Evolutionary conservation across 2,888 invertebrate species (phyloP).

Genomic region (Epiblema foenella): DNA sequence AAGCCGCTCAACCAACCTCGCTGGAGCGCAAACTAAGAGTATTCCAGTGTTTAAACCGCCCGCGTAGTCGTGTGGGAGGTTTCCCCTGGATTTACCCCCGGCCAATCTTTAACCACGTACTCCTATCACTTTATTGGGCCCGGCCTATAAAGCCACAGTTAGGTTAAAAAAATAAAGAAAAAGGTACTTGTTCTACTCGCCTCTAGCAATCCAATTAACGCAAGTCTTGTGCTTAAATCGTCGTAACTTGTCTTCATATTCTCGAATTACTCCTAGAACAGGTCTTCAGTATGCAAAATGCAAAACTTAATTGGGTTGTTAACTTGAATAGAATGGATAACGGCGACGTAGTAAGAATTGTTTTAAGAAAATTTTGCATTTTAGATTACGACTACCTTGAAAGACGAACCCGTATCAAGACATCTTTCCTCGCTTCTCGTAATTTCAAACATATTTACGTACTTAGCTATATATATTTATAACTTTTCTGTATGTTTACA

Average conservation of each 20-base stretch:
- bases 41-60: too few species aligned
- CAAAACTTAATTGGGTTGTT: constrained; percentile 10
- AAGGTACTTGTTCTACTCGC: background rate
- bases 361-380: constrained; percentile 5
- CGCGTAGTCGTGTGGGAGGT: too few species aligned
- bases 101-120: too few species aligned
- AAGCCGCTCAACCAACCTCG: too few species aligned
- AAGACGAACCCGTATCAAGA: background rate
- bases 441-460: background rate
- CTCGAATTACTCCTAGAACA: background rate
- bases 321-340: constrained; percentile 23
- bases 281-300: constrained; percentile 16
- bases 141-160: too few species aligned
- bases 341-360: constrained; percentile 1
- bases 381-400: background rate
- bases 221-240: constrained; percentile 3
- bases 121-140: too few species aligned
- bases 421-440: background rate
- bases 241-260: constrained; percentile 9
- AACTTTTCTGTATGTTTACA: background rate
- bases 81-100: too few species aligned
- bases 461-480: background rate
- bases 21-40: too few species aligned
- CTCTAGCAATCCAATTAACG: background rate
- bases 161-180: too few species aligned